Conservation (phyloP, 1,140 invertebrate species). For the Papilio machaon region DNA sequence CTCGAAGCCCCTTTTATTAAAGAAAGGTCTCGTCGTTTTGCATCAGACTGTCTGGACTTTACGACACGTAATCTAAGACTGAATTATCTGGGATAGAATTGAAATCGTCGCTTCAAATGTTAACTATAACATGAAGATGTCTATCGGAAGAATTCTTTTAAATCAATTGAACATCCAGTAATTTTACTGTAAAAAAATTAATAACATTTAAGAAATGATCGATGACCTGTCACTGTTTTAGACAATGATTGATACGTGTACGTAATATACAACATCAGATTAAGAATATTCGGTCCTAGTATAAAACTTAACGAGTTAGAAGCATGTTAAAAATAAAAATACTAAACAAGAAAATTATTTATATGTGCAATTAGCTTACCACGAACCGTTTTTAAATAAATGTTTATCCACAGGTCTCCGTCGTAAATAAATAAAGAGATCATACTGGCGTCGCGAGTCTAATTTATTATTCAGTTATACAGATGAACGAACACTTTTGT, state of each 20-base stretch:
- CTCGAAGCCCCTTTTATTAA: slow-evolving; percentile 12
- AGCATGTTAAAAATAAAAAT: too few relatives aligned
- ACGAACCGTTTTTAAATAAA: neutral
- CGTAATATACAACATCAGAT: too few relatives aligned
- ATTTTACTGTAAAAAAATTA: too few relatives aligned
- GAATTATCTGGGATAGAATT: slow-evolving; percentile 26
- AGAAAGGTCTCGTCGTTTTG: slow-evolving; percentile 25
- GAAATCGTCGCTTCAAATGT: slow-evolving; percentile 11
- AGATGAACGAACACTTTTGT: slow-evolving; percentile 23
- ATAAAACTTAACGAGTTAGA: too few relatives aligned
- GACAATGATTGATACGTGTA: too few relatives aligned
- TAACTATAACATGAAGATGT: neutral
- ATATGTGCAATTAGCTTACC: neutral
- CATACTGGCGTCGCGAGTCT: neutral
- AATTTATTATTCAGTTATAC: slow-evolving; percentile 22
- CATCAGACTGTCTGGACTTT: slow-evolving; percentile 35
- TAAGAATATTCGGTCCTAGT: too few relatives aligned
- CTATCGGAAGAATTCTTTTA: neutral
- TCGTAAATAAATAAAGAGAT: slow-evolving; percentile 21
- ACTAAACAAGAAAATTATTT: neutral
- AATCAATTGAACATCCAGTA: neutral
- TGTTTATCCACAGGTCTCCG: neutral
- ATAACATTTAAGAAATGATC: too few relatives aligned
- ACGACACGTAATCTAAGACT: slow-evolving; percentile 22
- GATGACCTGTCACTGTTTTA: too few relatives aligned